Conservation (phyloP, 2,888 invertebrate genomes). For the Drepanosiphum platanoidis region DNA sequence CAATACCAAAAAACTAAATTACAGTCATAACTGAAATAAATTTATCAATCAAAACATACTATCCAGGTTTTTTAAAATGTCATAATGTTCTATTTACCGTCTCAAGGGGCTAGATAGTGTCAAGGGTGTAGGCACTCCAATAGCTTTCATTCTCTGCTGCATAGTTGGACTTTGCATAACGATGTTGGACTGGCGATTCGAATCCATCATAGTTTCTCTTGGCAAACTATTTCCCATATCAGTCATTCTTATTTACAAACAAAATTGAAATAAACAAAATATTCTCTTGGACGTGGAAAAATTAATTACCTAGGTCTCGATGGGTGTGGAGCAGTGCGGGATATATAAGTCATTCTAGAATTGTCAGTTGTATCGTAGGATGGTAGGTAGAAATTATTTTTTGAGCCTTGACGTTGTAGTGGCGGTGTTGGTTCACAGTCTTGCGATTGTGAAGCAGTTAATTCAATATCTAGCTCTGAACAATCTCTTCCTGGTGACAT, state of each 20-base stretch:
- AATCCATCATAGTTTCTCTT: conserved; percentile 46
- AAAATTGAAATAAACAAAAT: background rate
- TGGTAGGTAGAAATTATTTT: conserved; percentile 87
- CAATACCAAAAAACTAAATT: background rate
- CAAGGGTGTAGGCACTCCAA: conserved; percentile 88
- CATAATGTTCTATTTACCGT: conserved; percentile 75
- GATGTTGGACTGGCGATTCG: conserved; percentile 52
- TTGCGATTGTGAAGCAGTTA: conserved; percentile 89
- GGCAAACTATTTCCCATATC: conserved; percentile 47
- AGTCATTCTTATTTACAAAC: conserved; percentile 32
- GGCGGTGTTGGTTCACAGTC: conserved; percentile 93
- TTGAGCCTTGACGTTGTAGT: conserved; percentile 85
- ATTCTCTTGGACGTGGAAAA: background rate
- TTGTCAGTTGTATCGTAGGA: conserved; percentile 67
- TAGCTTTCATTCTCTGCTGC: conserved; percentile 89
- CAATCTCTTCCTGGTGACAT: conserved; percentile 84
- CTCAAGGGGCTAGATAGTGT: conserved; percentile 87
- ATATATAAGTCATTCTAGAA: conserved; percentile 49
- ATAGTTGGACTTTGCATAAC: conserved; percentile 75
- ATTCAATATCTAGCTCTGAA: conserved; percentile 85
- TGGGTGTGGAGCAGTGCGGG: conserved; percentile 56
- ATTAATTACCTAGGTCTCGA: conserved; percentile 44
- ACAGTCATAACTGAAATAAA: background rate
- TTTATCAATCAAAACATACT: too few relatives aligned
- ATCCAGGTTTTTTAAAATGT: background rate